Base-by-base conservation (phyloP, 2,888 invertebrate species). In the Chrysomela aeneicollis region DNA sequence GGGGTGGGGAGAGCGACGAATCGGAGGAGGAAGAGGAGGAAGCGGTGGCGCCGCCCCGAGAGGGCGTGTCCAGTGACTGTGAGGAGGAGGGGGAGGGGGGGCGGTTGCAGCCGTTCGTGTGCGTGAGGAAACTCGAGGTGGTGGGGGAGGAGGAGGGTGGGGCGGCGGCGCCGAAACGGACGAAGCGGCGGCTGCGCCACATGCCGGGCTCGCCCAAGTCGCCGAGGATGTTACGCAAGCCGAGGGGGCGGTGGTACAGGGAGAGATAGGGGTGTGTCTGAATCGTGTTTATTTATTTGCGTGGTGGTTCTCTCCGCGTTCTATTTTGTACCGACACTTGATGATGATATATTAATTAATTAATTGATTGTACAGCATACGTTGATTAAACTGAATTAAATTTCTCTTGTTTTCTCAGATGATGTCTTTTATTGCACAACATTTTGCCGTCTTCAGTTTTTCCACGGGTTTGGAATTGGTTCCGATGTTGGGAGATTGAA, bases 121-220 rank as follows among this genome's bases (percentile, higher is more conserved):
- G 88, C 10, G 89, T 90, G 71, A 87, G 88, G 77, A 87, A 90
- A 69, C 86, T 90, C 72, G 88, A 89, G 68, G 71, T 66, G 42
- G 53, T 65, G 17, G 63, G 59, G 30, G 71, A 67, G 58, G 66
- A 68, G 51, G 26, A 60, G 50, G 61, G 63, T 50, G 59, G 51
- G 19, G 58, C 66, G 57, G 59, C 51, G 19, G 58, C 66, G 57
- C 66, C 66, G 15, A 74, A 74, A 63, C 68, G 75, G 71, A 74
- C 75, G 50, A 66, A 67, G 15, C 61, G 64, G 21, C 65, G 66
- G 50, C 71, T 66, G 61, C 69, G 77, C 63, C 73, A 76, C 19
- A 75, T 77, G 71, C 75, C 75, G 2, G 73, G 80, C 1, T 81
- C 82, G 30, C 82, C 83, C 2, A 80, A 79, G 70, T 81, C 81